phyloP scores from a whole-genome alignment of 2,888 invertebrate species.

The Erebia palarica region DNA sequence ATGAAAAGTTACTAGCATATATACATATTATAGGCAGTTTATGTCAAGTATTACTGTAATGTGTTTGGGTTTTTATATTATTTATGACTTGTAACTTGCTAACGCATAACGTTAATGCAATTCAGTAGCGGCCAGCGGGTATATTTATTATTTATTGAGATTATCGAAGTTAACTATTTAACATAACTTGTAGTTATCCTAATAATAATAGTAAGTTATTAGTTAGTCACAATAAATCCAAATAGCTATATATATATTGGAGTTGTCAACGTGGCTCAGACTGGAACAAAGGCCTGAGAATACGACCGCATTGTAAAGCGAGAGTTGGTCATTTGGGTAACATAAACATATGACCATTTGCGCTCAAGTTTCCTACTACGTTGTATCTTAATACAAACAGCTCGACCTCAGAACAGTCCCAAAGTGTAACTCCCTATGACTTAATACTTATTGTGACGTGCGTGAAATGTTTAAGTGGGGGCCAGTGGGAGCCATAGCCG shows the following conservation, averaged over 20 bases:
- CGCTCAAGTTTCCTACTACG: conserved; percentile 17
- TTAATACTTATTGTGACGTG: conserved; percentile 33
- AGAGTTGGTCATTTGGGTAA: conserved; percentile 32
- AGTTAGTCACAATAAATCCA: too few species aligned
- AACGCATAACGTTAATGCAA: background rate
- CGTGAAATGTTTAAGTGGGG: conserved; percentile 13
- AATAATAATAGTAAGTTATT: too few species aligned
- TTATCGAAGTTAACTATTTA: background rate
- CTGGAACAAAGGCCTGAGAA: conserved; percentile 23
- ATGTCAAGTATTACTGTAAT: conserved; percentile 11
- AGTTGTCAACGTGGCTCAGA: conserved; percentile 15
- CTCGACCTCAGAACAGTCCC: conserved; percentile 5
- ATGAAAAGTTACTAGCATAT: background rate
- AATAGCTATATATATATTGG: conserved; percentile 1
- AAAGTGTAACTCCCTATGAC: conserved; percentile 18
- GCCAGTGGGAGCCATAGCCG: background rate
- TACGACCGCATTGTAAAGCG: conserved; percentile 27
- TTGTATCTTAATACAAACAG: conserved; percentile 20
- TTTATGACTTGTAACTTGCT: background rate
- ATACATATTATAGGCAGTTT: background rate
- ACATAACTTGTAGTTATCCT: too few species aligned
- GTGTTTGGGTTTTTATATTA: background rate
- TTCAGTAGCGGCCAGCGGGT: too few species aligned
- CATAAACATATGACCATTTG: conserved; percentile 35
- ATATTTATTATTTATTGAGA: too few species aligned